Conservation (phyloP, 2,888 invertebrate species). For the Elegia similella region DNA sequence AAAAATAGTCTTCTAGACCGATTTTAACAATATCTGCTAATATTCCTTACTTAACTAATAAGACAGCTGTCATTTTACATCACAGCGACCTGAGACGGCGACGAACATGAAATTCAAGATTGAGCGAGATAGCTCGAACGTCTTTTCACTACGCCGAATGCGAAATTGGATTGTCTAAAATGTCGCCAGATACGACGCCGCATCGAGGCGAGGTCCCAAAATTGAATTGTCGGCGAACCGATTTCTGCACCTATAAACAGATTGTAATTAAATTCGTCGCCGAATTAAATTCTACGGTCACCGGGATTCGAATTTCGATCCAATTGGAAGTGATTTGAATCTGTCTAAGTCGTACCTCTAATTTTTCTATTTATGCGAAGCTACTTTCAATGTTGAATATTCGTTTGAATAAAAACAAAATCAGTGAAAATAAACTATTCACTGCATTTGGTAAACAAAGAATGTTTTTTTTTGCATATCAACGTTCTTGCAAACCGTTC, state of each 20-base stretch:
- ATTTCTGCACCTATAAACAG: conserved; percentile 3
- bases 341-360: background rate
- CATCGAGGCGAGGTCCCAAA: conserved; percentile 1
- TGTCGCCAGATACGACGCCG: conserved; percentile 2
- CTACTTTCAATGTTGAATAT: background rate
- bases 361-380: background rate
- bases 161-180: conserved; percentile 15
- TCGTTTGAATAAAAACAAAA: too few species aligned
- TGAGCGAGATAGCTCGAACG: background rate
- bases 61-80: background rate
- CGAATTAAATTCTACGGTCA: conserved; percentile 1
- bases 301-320: background rate
- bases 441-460: too few species aligned
- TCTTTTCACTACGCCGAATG: conserved; percentile 3
- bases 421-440: too few species aligned
- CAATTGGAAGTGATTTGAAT: background rate
- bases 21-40: background rate
- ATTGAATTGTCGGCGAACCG: conserved; percentile 2
- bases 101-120: background rate
- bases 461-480: too few species aligned
- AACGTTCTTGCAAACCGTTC: too few species aligned
- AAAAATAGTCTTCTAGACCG: too few species aligned
- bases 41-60: background rate
- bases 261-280: conserved; percentile 8
- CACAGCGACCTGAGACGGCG: too few species aligned